Base-by-base conservation (phyloP, 2,888 invertebrate species). In the Tachina fera region DNA sequence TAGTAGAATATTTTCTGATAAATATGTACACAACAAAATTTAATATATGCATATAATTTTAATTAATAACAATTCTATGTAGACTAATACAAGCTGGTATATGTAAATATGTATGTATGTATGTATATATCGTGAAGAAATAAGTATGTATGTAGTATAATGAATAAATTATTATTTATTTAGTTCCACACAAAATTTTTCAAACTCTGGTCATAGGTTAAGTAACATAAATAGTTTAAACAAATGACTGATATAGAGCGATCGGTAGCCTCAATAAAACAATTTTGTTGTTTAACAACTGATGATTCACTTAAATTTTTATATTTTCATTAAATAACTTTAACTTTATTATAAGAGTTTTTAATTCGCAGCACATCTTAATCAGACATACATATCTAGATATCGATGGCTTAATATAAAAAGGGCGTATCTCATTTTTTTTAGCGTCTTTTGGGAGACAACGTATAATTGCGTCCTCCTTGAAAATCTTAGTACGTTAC, bases 151-250 rank as follows among this genome's bases (percentile, higher is more conserved):
- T 39, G n/a, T 39, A 60, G 39, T 58, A 16, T 39, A 31, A 31
- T 58, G 22, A 31, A 31, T 19, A 14, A 31, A 5, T 31, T 31
- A 31, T 31, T 58, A 31, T 31, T 58, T 58, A 39, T 56, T 31
- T 31, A 5, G 11, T 56, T 71, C 47, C 51, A 67, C 22, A 70
- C 60, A 51, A 43, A 13, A 68, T 61, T 68, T 68, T 51, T 13
- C 10, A 74, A 76, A 43, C 9, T 65, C 14, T 67, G 80, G 77
- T 71, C 87, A 84, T 16, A 76, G 81, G 84, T 87, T 87, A 87
- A 87, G 67, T 78, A 71, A 77, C 51, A 79, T 65, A 60, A 72
- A 71, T 58, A 72, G 13, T 43, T 49, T 51, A 39, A 61, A n/a
- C 41, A 61, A 39, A 61, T 51, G 3, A 61, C 2, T 39, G 47